Percentiles rank a stretch among this genome's conserved stretches.
Evolutionary conservation across 2,113 vertebrate species (phyloP).

Genomic region (Anarrhichthys ocellatus): DNA sequence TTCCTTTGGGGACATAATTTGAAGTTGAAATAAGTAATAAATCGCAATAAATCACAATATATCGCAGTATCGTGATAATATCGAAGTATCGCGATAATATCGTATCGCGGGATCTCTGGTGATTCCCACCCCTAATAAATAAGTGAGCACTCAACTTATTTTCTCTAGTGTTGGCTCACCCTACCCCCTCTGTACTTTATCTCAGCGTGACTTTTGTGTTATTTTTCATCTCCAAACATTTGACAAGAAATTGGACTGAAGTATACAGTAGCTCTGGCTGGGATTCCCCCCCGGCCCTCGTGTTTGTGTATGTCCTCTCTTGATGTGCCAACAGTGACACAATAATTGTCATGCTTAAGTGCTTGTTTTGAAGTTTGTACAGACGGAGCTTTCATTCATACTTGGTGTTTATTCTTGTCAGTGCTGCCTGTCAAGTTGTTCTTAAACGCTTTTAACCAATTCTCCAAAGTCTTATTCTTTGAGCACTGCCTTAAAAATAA

Average conservation of each 20-base stretch:
- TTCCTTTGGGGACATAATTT: no score
- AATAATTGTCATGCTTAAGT: neutral
- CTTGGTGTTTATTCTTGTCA: neutral
- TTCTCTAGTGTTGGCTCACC: no score
- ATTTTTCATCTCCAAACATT: slow-evolving; percentile 25
- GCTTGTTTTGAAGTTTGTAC: neutral
- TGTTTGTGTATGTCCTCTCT: neutral
- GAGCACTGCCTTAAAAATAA: neutral
- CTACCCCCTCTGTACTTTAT: neutral
- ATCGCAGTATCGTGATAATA: no score
- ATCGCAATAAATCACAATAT: no score
- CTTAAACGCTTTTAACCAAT: neutral
- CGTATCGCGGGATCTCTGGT: no score
- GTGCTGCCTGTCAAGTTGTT: neutral
- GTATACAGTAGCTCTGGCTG: neutral
- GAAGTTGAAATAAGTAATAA: no score
- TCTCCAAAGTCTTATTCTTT: neutral
- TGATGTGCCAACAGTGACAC: neutral
- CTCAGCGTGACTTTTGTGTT: slow-evolving; percentile 16
- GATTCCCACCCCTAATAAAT: no score
- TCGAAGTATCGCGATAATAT: no score
- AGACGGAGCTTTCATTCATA: neutral
- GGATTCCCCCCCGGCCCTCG: neutral
- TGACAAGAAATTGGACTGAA: neutral
- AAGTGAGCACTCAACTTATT: no score